Evolutionary conservation across 2,888 invertebrate species (phyloP), one percentile per base, ranked within the genome.

Genomic region (Phyto melanocephala): DNA sequence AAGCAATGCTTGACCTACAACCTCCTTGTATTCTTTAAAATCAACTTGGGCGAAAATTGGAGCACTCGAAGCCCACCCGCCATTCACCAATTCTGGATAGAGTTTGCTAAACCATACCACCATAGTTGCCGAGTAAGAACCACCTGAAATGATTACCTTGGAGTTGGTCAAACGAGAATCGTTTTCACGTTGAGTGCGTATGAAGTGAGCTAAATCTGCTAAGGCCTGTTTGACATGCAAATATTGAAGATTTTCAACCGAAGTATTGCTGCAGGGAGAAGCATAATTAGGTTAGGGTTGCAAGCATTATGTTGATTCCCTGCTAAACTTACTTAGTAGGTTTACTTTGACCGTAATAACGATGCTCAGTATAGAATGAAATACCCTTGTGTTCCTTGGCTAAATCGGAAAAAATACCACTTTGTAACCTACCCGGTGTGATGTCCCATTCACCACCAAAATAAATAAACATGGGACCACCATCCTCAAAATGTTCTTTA

Each of bases 291-390:
- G 0, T 45, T 17, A 17, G 2, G n/a, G n/a, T n/a, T n/a, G n/a
- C n/a, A n/a, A n/a, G n/a, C n/a, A n/a, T n/a, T n/a, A n/a, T n/a
- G n/a, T n/a, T n/a, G n/a, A n/a, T n/a, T n/a, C n/a, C n/a, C n/a
- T n/a, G n/a, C n/a, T n/a, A n/a, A 33, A 33, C 93, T 92, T 90
- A 96, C 96, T 86, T 83, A 11, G 94, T 94, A 0, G 96, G 96
- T 81, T 92, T 92, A 85, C 95, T 96, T 58, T 92, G 85, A 1
- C 97, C 97, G 87, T 97, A 97, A 89, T 93, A 97, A 84, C 97
- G 92, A 89, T 97, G 96, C 88, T 97, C 97, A 0, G 96, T 93
- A 85, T 94, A 94, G 87, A 95, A 94, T 84, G 95, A 91, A 1
- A 93, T 92, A 0, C 94, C 96, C 0, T 92, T 91, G 84, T 94